Evolutionary conservation across 2,113 vertebrate species (phyloP).

Genomic region (Prolemur simus): DNA sequence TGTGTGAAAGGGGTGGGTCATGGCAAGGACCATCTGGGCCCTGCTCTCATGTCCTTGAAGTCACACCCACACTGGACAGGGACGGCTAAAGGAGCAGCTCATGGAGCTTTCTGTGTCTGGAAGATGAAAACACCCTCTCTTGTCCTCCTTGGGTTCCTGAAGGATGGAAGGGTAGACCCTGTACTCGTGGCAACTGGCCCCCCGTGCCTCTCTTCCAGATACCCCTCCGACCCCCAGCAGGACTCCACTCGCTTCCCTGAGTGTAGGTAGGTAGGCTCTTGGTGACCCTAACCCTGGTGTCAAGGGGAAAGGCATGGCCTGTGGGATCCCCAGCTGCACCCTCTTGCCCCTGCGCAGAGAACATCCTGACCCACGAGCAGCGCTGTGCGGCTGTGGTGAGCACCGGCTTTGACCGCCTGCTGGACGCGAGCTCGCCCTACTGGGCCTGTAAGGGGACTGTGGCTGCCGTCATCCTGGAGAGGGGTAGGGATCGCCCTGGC

Average conservation of each 20-base stretch:
- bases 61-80: too few relatives aligned
- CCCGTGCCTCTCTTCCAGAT: slow-evolving; percentile 53
- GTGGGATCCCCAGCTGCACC: neutral
- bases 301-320: too few relatives aligned
- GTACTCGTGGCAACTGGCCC: neutral
- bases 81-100: neutral
- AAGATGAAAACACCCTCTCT: neutral
- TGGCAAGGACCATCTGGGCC: too few relatives aligned
- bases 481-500: slow-evolving; percentile 78
- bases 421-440: slow-evolving; percentile 81
- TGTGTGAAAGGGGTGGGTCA: too few relatives aligned
- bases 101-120: neutral
- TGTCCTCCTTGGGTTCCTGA: neutral
- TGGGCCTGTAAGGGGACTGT: slow-evolving; percentile 84
- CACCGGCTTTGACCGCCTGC: slow-evolving; percentile 83
- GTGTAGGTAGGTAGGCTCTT: slow-evolving; percentile 28
- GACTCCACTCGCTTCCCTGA: neutral
- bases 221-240: neutral
- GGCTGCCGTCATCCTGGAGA: slow-evolving; percentile 90
- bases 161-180: neutral
- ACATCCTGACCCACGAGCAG: slow-evolving; percentile 82
- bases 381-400: slow-evolving; percentile 87
- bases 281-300: neutral
- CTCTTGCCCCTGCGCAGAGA: slow-evolving; percentile 26
- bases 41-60: neutral